Evolutionary conservation across 2,113 vertebrate species (phyloP).

Genomic region (Dissostichus mawsoni): DNA sequence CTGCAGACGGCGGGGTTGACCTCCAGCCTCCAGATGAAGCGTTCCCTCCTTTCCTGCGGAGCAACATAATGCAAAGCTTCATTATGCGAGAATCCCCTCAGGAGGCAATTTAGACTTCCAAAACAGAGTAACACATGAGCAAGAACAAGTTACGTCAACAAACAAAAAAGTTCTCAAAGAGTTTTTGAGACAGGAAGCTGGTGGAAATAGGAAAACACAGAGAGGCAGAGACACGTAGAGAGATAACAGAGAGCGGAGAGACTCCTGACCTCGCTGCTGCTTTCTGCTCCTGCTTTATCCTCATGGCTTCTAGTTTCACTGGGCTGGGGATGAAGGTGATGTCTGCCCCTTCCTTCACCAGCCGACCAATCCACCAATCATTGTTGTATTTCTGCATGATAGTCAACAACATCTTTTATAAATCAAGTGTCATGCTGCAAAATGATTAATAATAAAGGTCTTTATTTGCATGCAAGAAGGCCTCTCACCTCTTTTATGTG

Average conservation of each 20-base stretch:
- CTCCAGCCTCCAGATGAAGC: slow-evolving; percentile 90
- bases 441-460: not conserved
- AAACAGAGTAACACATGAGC: slow-evolving; percentile 51
- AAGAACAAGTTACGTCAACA: slow-evolving; percentile 22
- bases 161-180: slow-evolving; percentile 42
- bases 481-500: slow-evolving; percentile 95
- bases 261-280: slow-evolving; percentile 82
- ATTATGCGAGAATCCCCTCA: slow-evolving; percentile 58
- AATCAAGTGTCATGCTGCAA: not conserved
- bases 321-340: slow-evolving; percentile 97
- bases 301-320: slow-evolving; percentile 93
- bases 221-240: slow-evolving; percentile 3
- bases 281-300: slow-evolving; percentile 92
- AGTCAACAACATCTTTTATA: slow-evolving; percentile 2
- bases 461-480: not conserved
- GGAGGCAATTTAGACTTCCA: slow-evolving; percentile 56
- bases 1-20: slow-evolving; percentile 94
- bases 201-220: slow-evolving; percentile 17
- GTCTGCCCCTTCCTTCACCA: slow-evolving; percentile 96
- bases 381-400: slow-evolving; percentile 92
- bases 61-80: slow-evolving; percentile 67
- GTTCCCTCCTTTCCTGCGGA: slow-evolving; percentile 90
- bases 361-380: slow-evolving; percentile 97
- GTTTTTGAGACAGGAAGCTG: slow-evolving; percentile 13
- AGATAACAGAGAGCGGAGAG: not conserved